These are phyloP conservation scores for Typhlichthys eigenmanni DNA, from an alignment of 2,797 vertebrate species.

Conservation along the genomic window DNA sequence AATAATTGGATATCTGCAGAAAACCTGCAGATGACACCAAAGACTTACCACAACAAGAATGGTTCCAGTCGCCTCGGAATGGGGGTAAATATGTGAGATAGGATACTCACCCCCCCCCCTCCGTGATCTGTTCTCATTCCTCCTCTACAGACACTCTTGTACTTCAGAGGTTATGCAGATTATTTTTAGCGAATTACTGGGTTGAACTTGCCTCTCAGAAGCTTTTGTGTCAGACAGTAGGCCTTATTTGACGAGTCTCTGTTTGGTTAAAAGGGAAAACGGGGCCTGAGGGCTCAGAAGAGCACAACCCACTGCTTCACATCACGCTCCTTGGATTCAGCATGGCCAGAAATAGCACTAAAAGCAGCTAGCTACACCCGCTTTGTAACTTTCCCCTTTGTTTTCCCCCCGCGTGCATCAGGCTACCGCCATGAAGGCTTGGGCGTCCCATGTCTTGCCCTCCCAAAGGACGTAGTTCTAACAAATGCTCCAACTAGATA, in stretches of 20 bases:
- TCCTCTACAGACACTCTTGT: conserved; percentile 29
- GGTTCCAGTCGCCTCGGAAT: conserved; percentile 2
- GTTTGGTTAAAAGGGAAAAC: conserved; percentile 51
- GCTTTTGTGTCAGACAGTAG: conserved; percentile 48
- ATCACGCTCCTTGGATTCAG: conserved; percentile 75
- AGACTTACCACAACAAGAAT: conserved; percentile 29
- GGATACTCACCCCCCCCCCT: conserved; percentile 22
- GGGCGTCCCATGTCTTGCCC: conserved; percentile 38
- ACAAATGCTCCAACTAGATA: conserved; percentile 19
- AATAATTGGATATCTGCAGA: conserved; percentile 56
- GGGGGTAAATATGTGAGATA: conserved; percentile 23
- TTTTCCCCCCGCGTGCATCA: conserved; percentile 58
- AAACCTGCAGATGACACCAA: conserved; percentile 45
- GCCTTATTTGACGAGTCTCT: conserved; percentile 63
- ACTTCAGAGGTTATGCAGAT: conserved; percentile 55
- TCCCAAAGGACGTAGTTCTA: conserved; percentile 43
- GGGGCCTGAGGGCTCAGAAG: conserved; percentile 68
- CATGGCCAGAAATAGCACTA: conserved; percentile 79
- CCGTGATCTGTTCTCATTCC: conserved; percentile 30
- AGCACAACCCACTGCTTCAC: conserved; percentile 73
- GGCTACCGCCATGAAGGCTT: conserved; percentile 50
- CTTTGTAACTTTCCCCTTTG: conserved; percentile 74
- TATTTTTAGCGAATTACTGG: conserved; percentile 56
- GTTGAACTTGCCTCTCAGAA: conserved; percentile 52
- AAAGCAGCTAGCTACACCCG: conserved; percentile 73